phyloP scores from a whole-genome alignment of 2,797 vertebrate species.

The Monodelphis domestica region DNA sequence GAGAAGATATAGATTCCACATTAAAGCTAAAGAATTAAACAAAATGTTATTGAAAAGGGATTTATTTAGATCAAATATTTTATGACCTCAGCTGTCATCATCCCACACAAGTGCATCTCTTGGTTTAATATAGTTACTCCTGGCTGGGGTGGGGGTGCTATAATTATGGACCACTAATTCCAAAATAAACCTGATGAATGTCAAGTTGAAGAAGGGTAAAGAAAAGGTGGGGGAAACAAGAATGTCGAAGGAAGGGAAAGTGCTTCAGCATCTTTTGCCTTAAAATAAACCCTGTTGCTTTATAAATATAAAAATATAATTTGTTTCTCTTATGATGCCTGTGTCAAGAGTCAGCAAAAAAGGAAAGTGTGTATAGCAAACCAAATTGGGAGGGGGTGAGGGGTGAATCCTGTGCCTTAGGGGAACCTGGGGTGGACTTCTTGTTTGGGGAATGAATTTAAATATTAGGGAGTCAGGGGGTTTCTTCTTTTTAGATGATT shows the following conservation, averaged over 20 bases:
- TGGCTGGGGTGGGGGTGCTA: not conserved
- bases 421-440: not conserved
- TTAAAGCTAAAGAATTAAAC: not conserved
- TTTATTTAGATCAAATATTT: conserved; percentile 22
- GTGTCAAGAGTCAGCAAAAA: not conserved
- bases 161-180: conserved; percentile 7
- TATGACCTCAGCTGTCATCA: not conserved
- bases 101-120: not conserved
- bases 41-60: conserved; percentile 32
- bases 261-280: not conserved
- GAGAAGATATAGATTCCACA: not conserved
- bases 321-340: not conserved
- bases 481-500: not conserved
- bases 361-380: not conserved
- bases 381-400: not conserved
- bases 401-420: not conserved
- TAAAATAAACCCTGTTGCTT: conserved; percentile 4
- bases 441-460: conserved; percentile 38
- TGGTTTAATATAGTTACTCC: not conserved
- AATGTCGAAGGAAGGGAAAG: not conserved
- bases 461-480: not conserved
- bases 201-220: not conserved
- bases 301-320: not conserved
- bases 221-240: rapidly evolving
- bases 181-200: not conserved